A percentile compares a stretch with the other conserved stretches of the same genome.
Evolutionary conservation across 2,797 vertebrate genomes (phyloP).

Genomic region (Eremophila alpestris): DNA sequence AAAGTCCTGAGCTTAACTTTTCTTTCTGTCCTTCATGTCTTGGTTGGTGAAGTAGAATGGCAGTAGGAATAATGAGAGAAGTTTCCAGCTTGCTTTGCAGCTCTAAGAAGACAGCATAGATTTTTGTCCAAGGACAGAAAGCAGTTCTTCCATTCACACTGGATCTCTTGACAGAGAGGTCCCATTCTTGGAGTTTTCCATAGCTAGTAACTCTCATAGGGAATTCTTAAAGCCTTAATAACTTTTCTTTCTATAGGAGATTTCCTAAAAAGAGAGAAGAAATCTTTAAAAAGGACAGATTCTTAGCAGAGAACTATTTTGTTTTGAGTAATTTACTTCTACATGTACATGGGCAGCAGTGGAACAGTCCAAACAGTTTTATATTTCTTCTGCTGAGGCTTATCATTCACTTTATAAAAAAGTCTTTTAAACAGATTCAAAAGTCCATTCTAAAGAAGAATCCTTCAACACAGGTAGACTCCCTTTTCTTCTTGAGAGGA

Average conservation of each 20-base stretch:
- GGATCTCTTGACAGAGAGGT: background rate
- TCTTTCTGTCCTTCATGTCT: background rate
- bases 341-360: background rate
- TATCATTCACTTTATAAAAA: background rate
- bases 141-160: background rate
- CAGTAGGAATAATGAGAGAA: background rate
- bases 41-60: background rate
- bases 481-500: background rate
- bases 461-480: background rate
- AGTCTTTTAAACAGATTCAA: background rate
- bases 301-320: background rate
- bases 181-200: background rate
- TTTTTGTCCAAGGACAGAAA: background rate
- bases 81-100: background rate
- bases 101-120: background rate
- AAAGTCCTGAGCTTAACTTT: background rate
- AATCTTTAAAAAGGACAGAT: background rate
- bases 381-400: background rate
- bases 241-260: background rate
- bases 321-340: background rate
- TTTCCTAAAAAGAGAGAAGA: background rate
- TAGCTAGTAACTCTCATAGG: background rate
- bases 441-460: background rate
- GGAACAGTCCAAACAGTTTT: background rate
- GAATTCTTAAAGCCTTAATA: background rate